phyloP scores from a whole-genome alignment of 2,888 invertebrate genomes.

The Phaonia tiefii region DNA sequence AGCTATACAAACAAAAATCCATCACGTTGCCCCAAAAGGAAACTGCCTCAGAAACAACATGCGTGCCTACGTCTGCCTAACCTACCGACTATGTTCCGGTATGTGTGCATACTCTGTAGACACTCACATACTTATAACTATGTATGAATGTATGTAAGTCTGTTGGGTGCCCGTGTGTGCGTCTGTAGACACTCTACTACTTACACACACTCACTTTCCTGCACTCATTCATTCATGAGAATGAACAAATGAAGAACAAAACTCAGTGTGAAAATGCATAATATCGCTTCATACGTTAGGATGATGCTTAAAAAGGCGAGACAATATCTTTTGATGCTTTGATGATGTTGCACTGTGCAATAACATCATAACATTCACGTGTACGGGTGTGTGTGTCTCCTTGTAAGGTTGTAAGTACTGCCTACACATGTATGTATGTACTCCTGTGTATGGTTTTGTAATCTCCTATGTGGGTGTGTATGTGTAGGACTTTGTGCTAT shows the following conservation, averaged over 20 bases:
- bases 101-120: too few relatives aligned
- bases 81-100: too few relatives aligned
- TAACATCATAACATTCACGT: conserved; percentile 7
- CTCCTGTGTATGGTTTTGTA: conserved; percentile 6
- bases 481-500: conserved; percentile 32
- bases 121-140: too few relatives aligned
- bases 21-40: conserved; percentile 43
- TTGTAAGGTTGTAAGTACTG: too few relatives aligned
- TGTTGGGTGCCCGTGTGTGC: background rate
- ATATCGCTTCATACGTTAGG: conserved; percentile 55
- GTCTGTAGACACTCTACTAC: background rate
- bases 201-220: background rate
- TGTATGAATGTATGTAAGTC: conserved; percentile 7
- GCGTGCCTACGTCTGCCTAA: background rate
- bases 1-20: conserved; percentile 30
- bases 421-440: background rate
- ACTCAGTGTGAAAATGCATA: conserved; percentile 33
- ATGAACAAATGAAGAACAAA: conserved; percentile 50
- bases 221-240: conserved; percentile 37
- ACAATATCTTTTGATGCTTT: conserved; percentile 62
- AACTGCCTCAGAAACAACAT: conserved; percentile 36
- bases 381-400: background rate
- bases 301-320: conserved; percentile 63
- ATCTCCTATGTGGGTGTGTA: background rate
- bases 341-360: conserved; percentile 49